phyloP scores from a whole-genome alignment of 1,140 invertebrate genomes.

The Mylabris phalerata region DNA sequence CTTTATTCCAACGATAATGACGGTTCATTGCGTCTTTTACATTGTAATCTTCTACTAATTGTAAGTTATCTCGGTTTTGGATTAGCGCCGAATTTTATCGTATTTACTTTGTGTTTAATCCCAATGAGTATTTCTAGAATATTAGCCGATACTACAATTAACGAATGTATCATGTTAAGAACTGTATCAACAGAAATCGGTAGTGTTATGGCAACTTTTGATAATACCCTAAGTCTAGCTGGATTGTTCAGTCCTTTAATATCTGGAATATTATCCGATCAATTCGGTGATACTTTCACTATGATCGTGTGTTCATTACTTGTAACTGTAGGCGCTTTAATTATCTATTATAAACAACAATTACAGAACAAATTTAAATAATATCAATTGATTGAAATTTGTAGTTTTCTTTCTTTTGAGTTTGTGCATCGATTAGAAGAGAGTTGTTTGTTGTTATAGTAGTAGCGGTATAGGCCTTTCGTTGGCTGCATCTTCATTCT shows the following conservation, averaged over 20 bases:
- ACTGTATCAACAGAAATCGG: conserved; percentile 15
- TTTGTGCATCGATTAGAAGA: no score
- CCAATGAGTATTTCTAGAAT: conserved; percentile 9
- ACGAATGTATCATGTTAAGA: conserved; percentile 10
- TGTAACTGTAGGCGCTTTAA: conserved; percentile 3
- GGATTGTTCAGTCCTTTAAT: conserved; percentile 15
- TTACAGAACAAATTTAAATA: conserved; percentile 7
- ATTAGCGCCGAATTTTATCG: conserved; percentile 4
- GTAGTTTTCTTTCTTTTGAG: no score
- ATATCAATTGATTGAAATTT: no score
- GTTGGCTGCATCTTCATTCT: no score
- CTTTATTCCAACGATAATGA: conserved; percentile 18
- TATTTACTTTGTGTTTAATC: conserved; percentile 10
- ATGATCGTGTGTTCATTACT: conserved; percentile 11
- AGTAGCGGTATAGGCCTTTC: no score
- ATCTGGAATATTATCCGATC: conserved; percentile 18
- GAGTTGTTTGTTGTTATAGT: no score
- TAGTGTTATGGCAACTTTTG: conserved; percentile 22
- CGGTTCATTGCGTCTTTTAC: conserved; percentile 12
- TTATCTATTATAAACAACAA: conserved; percentile 10
- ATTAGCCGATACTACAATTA: conserved; percentile 15
- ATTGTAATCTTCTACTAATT: conserved; percentile 10
- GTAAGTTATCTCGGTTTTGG: conserved; percentile 10
- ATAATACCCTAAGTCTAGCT: conserved; percentile 8
- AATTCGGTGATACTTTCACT: conserved; percentile 6